Conservation (phyloP, 2,113 vertebrate species). For the Triplophysa tibetana region DNA sequence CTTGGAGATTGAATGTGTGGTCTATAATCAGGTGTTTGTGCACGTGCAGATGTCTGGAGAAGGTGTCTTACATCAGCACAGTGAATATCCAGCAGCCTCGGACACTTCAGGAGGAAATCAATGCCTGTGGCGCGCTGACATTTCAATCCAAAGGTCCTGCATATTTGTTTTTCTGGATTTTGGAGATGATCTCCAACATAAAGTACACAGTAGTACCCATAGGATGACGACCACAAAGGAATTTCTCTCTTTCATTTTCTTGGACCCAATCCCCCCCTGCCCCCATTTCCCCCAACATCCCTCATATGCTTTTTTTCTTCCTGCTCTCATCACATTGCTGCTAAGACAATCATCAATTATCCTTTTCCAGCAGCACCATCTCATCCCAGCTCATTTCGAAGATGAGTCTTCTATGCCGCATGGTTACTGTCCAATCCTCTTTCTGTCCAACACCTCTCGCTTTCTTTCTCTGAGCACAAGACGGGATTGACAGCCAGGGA, state of each 20-base stretch:
- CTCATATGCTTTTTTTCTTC: constrained; percentile 61
- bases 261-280: constrained; percentile 54
- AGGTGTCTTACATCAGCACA: constrained; percentile 39
- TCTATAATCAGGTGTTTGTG: constrained; percentile 3
- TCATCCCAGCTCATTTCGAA: constrained; percentile 90
- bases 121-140: constrained; percentile 56
- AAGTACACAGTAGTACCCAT: constrained; percentile 64
- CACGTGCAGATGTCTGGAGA: constrained; percentile 2
- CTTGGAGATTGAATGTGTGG: not conserved
- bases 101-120: constrained; percentile 62
- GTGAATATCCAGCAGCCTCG: constrained; percentile 38
- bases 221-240: constrained; percentile 70
- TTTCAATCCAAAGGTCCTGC: constrained; percentile 63
- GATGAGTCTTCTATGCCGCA: constrained; percentile 89
- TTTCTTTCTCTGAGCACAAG: constrained; percentile 74
- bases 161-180: constrained; percentile 70
- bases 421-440: constrained; percentile 87
- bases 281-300: constrained; percentile 65
- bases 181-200: constrained; percentile 66
- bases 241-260: constrained; percentile 70
- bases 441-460: constrained; percentile 90
- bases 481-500: constrained; percentile 87
- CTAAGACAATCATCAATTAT: constrained; percentile 97
- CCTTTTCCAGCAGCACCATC: constrained; percentile 87
- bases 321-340: constrained; percentile 67